Evolutionary conservation across 1,140 invertebrate genomes (phyloP), one percentile per base, ranked within the genome.

Genomic region (Odontomachus brunneus): DNA sequence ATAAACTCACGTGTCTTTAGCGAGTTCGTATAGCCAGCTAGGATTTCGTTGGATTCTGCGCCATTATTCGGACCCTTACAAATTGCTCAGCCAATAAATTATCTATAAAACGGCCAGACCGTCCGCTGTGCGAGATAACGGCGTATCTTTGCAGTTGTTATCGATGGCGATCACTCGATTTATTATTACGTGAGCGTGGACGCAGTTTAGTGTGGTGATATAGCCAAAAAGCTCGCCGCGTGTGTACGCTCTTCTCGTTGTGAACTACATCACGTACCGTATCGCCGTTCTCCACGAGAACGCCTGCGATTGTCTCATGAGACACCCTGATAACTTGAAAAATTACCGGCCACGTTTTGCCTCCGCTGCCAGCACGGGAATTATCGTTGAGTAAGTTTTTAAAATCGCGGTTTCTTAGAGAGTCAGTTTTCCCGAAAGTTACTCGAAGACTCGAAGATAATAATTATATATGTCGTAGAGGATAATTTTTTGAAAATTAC

Each of bases 91-190:
- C 67, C 91, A 86, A 93, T 92, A 92, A 93, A 93, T 93, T 91
- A 91, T 90, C 88, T 89, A 90, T 91, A 92, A 92, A 93, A 90
- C 88, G 89, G 80, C 69, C 87, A 67, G 55, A 84, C 72, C 85
- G 87, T 85, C 84, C 84, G 83, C 62, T 71, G 60, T 76, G 80
- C 82, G 81, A 86, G 92, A 92, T 93, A 93, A 91, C 87, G 81
- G 86, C 76, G 84, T 92, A 92, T 93, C 91, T 92, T 91, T 91
- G 85, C 88, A 90, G 78, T 89, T 91, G 90, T 92, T 93, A 93
- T 93, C 92, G 92, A 93, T 91, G 89, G 83, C 91, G 91, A 92
- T 93, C 91, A 88, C 51, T 88, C 83, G 87, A 92, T 92, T 92
- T 93, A 92, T 93, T 89, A 88, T 88, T 89, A 89, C 84, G 86